Conservation (phyloP, 2,113 vertebrate species). For the Misgurnus mizolepis region DNA sequence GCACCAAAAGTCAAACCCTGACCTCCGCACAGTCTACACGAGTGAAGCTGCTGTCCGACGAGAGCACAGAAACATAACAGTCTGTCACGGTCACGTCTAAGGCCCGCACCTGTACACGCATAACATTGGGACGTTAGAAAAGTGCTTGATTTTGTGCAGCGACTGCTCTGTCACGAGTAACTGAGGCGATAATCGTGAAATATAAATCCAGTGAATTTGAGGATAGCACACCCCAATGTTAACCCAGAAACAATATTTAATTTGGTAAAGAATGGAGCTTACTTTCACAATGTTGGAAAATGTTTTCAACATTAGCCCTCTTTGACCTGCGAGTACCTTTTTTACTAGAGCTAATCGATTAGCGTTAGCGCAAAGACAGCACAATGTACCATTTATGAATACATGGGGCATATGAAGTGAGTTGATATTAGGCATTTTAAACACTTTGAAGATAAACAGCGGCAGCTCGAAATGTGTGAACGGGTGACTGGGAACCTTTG, state of each 20-base stretch:
- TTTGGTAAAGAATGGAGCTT: not conserved
- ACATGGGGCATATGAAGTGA: not conserved
- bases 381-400: conserved; percentile 29
- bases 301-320: conserved; percentile 1
- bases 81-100: conserved; percentile 52
- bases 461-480: too few relatives aligned
- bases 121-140: conserved; percentile 63
- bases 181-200: not conserved
- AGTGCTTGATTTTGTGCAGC: conserved; percentile 78
- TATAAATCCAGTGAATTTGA: not conserved
- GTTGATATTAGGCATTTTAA: not conserved
- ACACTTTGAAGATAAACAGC: too few relatives aligned
- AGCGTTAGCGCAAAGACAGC: conserved; percentile 4
- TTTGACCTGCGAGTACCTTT: conserved; percentile 25
- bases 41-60: not conserved
- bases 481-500: conserved; percentile 2
- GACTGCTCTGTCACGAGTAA: conserved; percentile 47
- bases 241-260: not conserved
- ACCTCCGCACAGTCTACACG: not conserved
- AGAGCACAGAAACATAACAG: conserved; percentile 45
- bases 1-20: conserved; percentile 37
- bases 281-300: not conserved
- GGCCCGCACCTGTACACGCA: conserved; percentile 46
- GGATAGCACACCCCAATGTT: not conserved
- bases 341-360: not conserved